Base-by-base conservation (phyloP, 2,888 invertebrate species). In the Ennomos quercinarius region DNA sequence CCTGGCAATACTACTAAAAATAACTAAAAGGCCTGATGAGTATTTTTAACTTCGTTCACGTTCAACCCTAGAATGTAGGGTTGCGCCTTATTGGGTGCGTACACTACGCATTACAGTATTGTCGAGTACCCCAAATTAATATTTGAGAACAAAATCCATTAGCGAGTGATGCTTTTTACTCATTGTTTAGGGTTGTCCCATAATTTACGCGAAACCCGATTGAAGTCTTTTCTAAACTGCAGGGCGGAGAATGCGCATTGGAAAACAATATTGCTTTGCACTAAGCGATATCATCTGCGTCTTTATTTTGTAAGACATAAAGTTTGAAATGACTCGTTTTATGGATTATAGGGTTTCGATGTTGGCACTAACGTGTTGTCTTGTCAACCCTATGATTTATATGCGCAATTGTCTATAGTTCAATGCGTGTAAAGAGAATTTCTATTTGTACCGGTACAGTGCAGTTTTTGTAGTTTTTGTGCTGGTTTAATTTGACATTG, bases 71-170 rank as follows among this genome's bases (percentile, higher is more conserved):
- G n/a, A 13, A 54, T 9, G 9, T 64, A 79, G 76, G 83, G 82
- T 77, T 75, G 77, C 67, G 61, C 72, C 74, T 84, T 82, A 89
- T 89, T 89, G 85, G 88, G 85, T 88, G 87, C 78, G 83, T 86
- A 87, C 89, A 86, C 77, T 17, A 17, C 6, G 5, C 27, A 5
- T 27, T 64, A 72, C 77, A 81, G 80, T 86, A n/a, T 85, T 82
- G 85, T 88, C 81, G 80, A 88, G 87, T 87, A 89, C 90, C 90
- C 90, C 86, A 88, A 91, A 91, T 91, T 89, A 91, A 91, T 91
- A 88, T 90, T 88, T 86, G 84, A 88, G 89, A 91, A 90, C 88
- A 89, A 89, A 89, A 91, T 90, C 87, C 90, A 91, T 91, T 91
- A 91, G 90, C 83, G 87, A 86, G 87, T 88, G 81, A 82, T 79